Evolutionary conservation across 2,113 vertebrate species (phyloP).

Genomic region (Zapornia atra): DNA sequence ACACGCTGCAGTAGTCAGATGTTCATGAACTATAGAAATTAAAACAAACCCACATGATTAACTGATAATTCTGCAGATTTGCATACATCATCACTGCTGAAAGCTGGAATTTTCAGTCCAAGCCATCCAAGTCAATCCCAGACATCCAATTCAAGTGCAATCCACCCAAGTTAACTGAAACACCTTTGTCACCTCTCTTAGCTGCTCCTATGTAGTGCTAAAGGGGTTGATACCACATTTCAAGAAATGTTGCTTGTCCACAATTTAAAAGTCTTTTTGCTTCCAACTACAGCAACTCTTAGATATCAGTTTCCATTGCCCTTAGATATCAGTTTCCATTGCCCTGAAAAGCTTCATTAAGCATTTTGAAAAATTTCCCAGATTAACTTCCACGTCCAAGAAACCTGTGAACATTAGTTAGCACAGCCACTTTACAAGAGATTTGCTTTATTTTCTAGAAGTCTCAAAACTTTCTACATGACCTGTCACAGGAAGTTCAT

Average conservation of each 20-base stretch:
- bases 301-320: neutral
- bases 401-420: neutral
- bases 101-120: neutral
- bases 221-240: neutral
- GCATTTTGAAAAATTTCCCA: neutral
- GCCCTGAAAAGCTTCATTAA: neutral
- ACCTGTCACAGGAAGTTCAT: neutral
- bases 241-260: neutral
- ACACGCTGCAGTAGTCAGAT: fast-evolving
- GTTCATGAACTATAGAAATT: neutral
- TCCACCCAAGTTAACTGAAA: neutral
- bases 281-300: neutral
- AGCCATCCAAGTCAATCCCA: neutral
- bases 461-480: neutral
- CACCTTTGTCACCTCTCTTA: neutral
- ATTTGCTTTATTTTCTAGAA: neutral
- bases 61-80: neutral
- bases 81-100: neutral
- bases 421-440: neutral
- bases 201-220: neutral
- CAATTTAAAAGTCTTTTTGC: neutral
- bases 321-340: neutral
- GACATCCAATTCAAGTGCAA: neutral
- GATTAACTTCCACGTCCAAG: neutral
- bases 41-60: neutral